phyloP scores from a whole-genome alignment of 2,888 invertebrate genomes.

The Zygogramma bicolorata region DNA sequence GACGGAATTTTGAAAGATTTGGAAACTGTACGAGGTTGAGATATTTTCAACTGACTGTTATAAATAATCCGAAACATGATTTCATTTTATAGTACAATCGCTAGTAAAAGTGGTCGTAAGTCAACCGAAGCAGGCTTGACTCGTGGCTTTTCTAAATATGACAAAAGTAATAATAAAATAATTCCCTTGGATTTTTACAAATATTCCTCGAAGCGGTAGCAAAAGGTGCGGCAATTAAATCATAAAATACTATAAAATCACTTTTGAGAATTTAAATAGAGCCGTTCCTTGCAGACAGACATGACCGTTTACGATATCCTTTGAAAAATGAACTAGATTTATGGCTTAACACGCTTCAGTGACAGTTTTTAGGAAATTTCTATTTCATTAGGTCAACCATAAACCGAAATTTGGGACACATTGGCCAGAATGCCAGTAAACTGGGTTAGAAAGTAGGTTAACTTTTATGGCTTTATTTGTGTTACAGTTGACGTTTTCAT shows the following conservation, averaged over 20 bases:
- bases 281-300: slow-evolving; percentile 45
- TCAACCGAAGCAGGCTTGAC: slow-evolving; percentile 38
- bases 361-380: slow-evolving; percentile 54
- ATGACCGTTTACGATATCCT: slow-evolving; percentile 44
- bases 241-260: slow-evolving; percentile 55
- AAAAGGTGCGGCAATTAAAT: slow-evolving; percentile 49
- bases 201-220: slow-evolving; percentile 46
- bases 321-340: slow-evolving; percentile 46
- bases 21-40: not conserved
- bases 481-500: slow-evolving; percentile 33
- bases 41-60: not conserved
- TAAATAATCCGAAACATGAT: slow-evolving; percentile 18
- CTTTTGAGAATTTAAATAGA: slow-evolving; percentile 51
- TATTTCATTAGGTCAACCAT: slow-evolving; percentile 59
- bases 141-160: slow-evolving; percentile 51
- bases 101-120: slow-evolving; percentile 26
- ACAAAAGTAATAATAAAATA: slow-evolving; percentile 44
- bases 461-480: slow-evolving; percentile 40
- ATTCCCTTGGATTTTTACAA: slow-evolving; percentile 23
- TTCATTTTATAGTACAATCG: slow-evolving; percentile 24
- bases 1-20: not conserved
- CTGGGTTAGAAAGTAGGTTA: slow-evolving; percentile 54
- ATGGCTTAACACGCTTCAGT: slow-evolving; percentile 52
- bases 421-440: slow-evolving; percentile 52
- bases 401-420: slow-evolving; percentile 58